phyloP scores from a whole-genome alignment of 2,888 invertebrate species.

The Temnothorax ravouxi region DNA sequence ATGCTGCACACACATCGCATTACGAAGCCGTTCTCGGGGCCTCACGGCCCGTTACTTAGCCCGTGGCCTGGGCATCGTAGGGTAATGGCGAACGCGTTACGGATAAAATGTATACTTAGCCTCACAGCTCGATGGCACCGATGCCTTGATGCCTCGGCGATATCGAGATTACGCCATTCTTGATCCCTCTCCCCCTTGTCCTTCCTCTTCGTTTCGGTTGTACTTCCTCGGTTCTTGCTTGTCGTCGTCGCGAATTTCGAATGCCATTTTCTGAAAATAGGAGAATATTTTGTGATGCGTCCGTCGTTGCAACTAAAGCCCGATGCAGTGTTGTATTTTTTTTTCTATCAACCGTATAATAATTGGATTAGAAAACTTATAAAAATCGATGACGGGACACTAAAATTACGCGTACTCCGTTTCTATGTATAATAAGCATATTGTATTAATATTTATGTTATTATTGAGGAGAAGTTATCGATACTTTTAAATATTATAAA shows the following conservation, averaged over 20 bases:
- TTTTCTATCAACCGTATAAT: background rate
- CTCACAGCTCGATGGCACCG: constrained; percentile 79
- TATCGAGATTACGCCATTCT: constrained; percentile 70
- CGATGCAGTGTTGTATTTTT: background rate
- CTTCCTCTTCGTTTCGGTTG: background rate
- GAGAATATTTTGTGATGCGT: background rate
- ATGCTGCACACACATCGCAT: constrained; percentile 85
- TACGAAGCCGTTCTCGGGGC: constrained; percentile 78
- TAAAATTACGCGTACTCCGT: background rate
- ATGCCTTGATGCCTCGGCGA: constrained; percentile 69
- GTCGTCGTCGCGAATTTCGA: constrained; percentile 34
- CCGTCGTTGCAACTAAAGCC: background rate
- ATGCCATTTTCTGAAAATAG: constrained; percentile 16
- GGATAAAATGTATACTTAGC: constrained; percentile 86
- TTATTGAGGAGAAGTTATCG: background rate
- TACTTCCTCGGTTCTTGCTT: constrained; percentile 43
- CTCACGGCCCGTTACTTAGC: constrained; percentile 84
- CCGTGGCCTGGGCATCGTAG: constrained; percentile 84
- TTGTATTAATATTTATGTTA: background rate
- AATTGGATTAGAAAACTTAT: background rate
- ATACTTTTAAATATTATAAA: background rate
- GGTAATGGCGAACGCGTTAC: constrained; percentile 86
- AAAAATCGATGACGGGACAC: background rate
- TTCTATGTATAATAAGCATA: background rate
- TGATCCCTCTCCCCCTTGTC: background rate